Evolutionary conservation across 2,888 invertebrate species (phyloP).

Genomic region (Hirtodrosophila confusa): DNA sequence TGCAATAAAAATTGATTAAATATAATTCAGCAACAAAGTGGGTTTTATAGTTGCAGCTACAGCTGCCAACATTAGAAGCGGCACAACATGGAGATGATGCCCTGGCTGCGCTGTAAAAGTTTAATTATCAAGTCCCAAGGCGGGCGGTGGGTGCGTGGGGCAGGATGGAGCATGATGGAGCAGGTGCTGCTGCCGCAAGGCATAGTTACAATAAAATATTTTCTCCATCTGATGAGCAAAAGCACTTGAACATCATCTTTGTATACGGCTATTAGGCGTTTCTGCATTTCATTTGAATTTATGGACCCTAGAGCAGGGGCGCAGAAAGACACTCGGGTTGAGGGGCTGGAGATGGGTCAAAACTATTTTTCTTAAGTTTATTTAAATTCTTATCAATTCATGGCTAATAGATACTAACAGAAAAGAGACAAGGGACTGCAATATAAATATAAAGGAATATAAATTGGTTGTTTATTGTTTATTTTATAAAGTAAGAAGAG

Average conservation of each 20-base stretch:
- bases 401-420: too few relatives aligned
- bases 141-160: background rate
- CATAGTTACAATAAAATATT: constrained; percentile 62
- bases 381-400: too few relatives aligned
- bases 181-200: constrained; percentile 28
- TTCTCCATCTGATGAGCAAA: constrained; percentile 51
- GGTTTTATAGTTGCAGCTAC: constrained; percentile 70
- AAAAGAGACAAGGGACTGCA: too few relatives aligned
- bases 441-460: too few relatives aligned
- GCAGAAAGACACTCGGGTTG: too few relatives aligned
- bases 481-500: too few relatives aligned
- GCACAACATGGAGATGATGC: constrained; percentile 19
- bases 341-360: too few relatives aligned
- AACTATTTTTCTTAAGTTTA: too few relatives aligned
- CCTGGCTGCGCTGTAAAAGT: constrained; percentile 65
- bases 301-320: too few relatives aligned
- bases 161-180: constrained; percentile 8
- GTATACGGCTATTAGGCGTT: constrained; percentile 14
- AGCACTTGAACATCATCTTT: constrained; percentile 61
- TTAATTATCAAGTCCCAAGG: constrained; percentile 54
- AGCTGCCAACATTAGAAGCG: constrained; percentile 60
- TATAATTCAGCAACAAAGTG: constrained; percentile 79
- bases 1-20: constrained; percentile 80
- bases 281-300: too few relatives aligned
- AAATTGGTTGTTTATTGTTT: too few relatives aligned